These are phyloP conservation scores for Eurypyga helias DNA, from an alignment of 2,113 vertebrate genomes.

Conservation along the genomic window DNA sequence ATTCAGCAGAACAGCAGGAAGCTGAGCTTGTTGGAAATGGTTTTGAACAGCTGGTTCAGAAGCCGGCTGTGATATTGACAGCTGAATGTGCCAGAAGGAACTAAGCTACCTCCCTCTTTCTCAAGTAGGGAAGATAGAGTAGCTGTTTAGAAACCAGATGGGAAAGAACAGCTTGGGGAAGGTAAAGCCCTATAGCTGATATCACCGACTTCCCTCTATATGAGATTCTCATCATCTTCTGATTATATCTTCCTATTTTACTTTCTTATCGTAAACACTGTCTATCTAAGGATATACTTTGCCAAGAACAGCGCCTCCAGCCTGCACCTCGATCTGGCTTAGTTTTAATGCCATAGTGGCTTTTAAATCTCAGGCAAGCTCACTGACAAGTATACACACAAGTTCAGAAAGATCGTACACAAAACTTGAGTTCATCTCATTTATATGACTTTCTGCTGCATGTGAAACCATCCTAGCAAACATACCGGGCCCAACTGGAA, in stretches of 20 bases:
- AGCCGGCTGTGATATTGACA: constrained; percentile 12
- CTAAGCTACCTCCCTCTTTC: not conserved
- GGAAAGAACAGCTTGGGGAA: constrained; percentile 47
- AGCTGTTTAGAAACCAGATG: constrained; percentile 39
- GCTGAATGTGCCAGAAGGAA: constrained; percentile 49
- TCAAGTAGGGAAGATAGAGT: not conserved
- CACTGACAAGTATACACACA: not conserved
- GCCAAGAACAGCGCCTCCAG: not conserved
- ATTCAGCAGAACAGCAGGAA: constrained; percentile 12
- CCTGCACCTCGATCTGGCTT: not conserved
- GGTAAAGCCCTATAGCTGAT: not conserved
- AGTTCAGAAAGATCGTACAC: not conserved
- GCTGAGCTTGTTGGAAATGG: not conserved
- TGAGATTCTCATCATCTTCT: constrained; percentile 24
- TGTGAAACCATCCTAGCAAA: not conserved
- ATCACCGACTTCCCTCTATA: not conserved
- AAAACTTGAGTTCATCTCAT: not conserved
- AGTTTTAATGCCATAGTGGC: not conserved
- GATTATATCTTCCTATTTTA: constrained; percentile 27
- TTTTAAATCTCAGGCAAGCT: not conserved
- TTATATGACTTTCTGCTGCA: constrained; percentile 16
- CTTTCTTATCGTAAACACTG: constrained; percentile 22
- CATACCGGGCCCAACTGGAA: not conserved
- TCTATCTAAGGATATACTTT: not conserved
- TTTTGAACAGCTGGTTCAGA: constrained; percentile 49